Evolutionary conservation across 2,888 invertebrate genomes (phyloP).

Genomic region (Sarcophaga carnaria): DNA sequence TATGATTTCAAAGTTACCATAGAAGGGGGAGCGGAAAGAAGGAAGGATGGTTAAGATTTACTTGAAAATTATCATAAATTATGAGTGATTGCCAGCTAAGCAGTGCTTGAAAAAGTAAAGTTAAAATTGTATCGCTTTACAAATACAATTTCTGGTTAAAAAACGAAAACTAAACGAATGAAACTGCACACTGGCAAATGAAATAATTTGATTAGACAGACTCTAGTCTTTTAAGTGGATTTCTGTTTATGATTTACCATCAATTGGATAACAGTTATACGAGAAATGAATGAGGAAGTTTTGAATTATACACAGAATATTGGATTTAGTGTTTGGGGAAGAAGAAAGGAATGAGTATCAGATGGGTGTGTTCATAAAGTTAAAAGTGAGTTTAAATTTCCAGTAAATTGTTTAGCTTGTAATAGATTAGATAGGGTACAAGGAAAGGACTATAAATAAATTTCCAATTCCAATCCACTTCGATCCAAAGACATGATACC

Average conservation of each 20-base stretch:
- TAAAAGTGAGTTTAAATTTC: too few relatives aligned
- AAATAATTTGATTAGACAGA: slow-evolving; percentile 18
- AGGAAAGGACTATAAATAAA: too few relatives aligned
- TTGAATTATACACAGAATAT: not conserved
- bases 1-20: not conserved
- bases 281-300: not conserved
- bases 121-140: slow-evolving; percentile 45
- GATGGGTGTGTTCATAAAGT: too few relatives aligned
- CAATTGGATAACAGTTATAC: not conserved
- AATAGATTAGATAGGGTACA: too few relatives aligned
- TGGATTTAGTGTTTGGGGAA: not conserved
- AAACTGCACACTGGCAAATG: slow-evolving; percentile 1
- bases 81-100: slow-evolving; percentile 51
- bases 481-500: too few relatives aligned
- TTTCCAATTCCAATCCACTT: too few relatives aligned
- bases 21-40: slow-evolving; percentile 4
- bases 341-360: not conserved
- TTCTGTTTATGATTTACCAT: not conserved
- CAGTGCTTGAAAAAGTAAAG: slow-evolving; percentile 17
- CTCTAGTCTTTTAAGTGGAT: not conserved
- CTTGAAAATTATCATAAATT: slow-evolving; percentile 60
- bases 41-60: slow-evolving; percentile 30
- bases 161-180: slow-evolving; percentile 23
- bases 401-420: too few relatives aligned
- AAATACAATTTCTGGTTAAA: slow-evolving; percentile 47